phyloP scores from a whole-genome alignment of 2,888 invertebrate genomes.

The Pyrochroa serraticornis region DNA sequence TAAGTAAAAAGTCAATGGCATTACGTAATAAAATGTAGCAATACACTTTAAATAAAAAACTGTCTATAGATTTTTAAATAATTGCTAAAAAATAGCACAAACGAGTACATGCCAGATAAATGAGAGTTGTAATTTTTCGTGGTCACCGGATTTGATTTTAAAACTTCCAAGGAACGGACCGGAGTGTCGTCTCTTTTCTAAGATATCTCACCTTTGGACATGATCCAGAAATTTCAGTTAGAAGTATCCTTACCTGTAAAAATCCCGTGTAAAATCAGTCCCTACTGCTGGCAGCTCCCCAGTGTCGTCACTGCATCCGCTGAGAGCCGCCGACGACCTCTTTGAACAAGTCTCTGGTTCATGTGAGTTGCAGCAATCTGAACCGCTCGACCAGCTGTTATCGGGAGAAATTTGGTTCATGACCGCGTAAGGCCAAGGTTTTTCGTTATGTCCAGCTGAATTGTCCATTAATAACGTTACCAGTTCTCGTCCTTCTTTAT shows the following conservation, averaged over 20 bases:
- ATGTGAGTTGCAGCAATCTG: conserved; percentile 57
- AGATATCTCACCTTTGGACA: too few relatives aligned
- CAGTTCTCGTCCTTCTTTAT: conserved; percentile 71
- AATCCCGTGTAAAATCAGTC: conserved; percentile 78
- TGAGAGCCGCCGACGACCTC: conserved; percentile 71
- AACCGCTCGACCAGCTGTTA: conserved; percentile 64
- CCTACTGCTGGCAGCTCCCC: conserved; percentile 70
- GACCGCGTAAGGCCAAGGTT: conserved; percentile 70
- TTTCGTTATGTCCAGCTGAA: conserved; percentile 59
- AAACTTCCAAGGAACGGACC: too few relatives aligned
- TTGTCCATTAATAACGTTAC: conserved; percentile 61
- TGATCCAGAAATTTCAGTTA: too few relatives aligned
- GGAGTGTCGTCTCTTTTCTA: too few relatives aligned
- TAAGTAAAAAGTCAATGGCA: too few relatives aligned
- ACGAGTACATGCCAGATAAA: too few relatives aligned
- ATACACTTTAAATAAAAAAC: too few relatives aligned
- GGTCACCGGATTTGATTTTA: too few relatives aligned
- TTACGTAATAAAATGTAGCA: too few relatives aligned
- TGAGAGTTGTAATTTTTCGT: too few relatives aligned
- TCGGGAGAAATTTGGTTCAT: conserved; percentile 60
- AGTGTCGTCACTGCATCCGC: conserved; percentile 69
- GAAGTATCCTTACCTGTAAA: conserved; percentile 60
- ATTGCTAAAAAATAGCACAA: too few relatives aligned
- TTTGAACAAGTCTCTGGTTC: conserved; percentile 68
- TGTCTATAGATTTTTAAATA: too few relatives aligned